Percentiles rank a stretch among this genome's conserved stretches.
Conservation (phyloP, 2,113 vertebrate genomes). For the Nyctereutes procyonoides region DNA sequence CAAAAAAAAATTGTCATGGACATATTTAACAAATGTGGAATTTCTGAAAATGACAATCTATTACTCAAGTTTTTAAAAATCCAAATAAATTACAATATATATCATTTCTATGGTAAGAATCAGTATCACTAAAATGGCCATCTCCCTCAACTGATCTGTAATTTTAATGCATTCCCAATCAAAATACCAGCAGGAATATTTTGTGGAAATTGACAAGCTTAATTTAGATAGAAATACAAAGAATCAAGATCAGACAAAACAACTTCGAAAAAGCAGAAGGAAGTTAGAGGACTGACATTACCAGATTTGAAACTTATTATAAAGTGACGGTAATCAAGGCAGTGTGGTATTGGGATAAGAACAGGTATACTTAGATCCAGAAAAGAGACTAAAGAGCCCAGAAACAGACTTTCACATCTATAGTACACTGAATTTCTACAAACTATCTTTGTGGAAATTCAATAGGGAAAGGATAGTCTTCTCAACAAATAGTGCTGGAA, state of each 20-base stretch:
- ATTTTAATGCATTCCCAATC: background rate
- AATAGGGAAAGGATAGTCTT: background rate
- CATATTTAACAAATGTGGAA: background rate
- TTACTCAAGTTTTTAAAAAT: background rate
- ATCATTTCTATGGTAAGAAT: background rate
- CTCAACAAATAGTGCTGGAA: background rate
- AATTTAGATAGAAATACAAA: background rate
- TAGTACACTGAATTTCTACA: background rate
- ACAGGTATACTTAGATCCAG: background rate
- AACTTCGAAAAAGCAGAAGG: background rate
- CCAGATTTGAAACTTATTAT: background rate
- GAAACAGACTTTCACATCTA: background rate
- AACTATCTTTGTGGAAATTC: background rate
- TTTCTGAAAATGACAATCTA: constrained; percentile 5
- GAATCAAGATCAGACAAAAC: background rate
- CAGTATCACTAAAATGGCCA: background rate
- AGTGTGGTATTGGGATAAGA: background rate
- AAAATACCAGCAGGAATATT: background rate
- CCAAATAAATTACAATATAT: background rate
- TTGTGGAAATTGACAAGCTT: background rate
- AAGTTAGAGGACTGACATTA: background rate
- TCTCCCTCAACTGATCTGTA: background rate
- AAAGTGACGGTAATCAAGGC: background rate
- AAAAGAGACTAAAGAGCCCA: background rate
- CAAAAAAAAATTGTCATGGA: background rate